Evolutionary conservation across 1,140 invertebrate species (phyloP), one percentile per base, ranked within the genome.

Genomic region (Drosophila repletoides): DNA sequence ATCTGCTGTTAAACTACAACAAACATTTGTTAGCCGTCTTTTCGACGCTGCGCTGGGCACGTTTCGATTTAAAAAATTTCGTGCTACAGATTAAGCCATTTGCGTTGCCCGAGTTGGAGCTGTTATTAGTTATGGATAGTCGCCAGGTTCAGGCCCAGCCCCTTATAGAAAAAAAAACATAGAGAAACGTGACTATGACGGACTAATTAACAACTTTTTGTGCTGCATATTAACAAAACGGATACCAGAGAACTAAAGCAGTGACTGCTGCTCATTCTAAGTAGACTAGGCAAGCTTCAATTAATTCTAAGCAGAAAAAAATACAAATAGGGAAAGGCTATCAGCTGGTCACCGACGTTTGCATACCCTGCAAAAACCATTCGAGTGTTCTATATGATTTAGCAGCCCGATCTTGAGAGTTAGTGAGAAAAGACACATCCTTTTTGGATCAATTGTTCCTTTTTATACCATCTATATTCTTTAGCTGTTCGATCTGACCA

Each of bases 261-360:
- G 15, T 60, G 67, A 67, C 38, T 31, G 12, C 43, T 31, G 12
- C 43, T 76, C 65, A 65, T 73, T 73, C 73, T 70, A 45, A 48
- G n/a, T n/a, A n/a, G n/a, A 45, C 5, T 21, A 31, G 45, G 36
- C 66, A 40, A 43, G 31, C 29, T 63, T 15, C 70, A 45, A 83
- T 77, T 83, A 73, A 83, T 83, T 83, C 73, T 84, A 34, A 46
- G 29, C 58, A n/a, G n/a, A n/a, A n/a, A n/a, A n/a, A n/a, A n/a
- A n/a, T n/a, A n/a, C n/a, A n/a, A n/a, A n/a, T n/a, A n/a, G n/a
- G n/a, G n/a, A n/a, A n/a, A n/a, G n/a, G n/a, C n/a, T n/a, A n/a
- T n/a, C n/a, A n/a, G n/a, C n/a, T n/a, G n/a, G n/a, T n/a, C n/a
- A n/a, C n/a, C n/a, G n/a, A n/a, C n/a, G n/a, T n/a, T n/a, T n/a